Base-by-base conservation (phyloP, 2,113 vertebrate genomes). In the Acrocephalus arundinaceus region DNA sequence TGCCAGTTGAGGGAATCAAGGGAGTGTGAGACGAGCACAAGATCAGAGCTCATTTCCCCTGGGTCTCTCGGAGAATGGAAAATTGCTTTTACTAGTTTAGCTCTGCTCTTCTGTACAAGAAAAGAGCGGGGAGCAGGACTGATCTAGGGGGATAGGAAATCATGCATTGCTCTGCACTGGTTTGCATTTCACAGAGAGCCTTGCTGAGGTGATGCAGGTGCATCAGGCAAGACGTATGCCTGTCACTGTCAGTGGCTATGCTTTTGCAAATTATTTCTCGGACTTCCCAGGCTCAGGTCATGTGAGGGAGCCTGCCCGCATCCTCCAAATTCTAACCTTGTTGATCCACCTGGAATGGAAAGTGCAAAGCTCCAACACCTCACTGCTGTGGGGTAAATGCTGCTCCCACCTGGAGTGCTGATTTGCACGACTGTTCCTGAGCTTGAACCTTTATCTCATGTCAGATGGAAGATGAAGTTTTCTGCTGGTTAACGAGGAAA, bases 401-500 rank as follows among this genome's bases (percentile, higher is more conserved):
- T 85, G 83, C n/a, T 90, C 58, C 58, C 43, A 48, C 15, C 27
- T 15, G 20, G 24, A 65, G 33, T 35, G 39, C 33, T 41, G 83
- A 70, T 87, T 88, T 84, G 66, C 52, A 58, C 3, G 0, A 70
- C 66, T 58, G 61, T 91, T 92, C 67, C 80, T 83, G 88, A 94
- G 89, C 86, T 93, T 94, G 72, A 94, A 95, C 94, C 88, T 90
- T 90, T 77, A 86, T 75, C 66, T 51, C 85, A 54, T 2, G 25
- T 91, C 85, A 96, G 93, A 79, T 0, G 24, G 79, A 91, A 96
- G 95, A 95, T 96, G 63, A 89, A 94, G 79, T 93, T 98, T 90
- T 95, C 89, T 68, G 70, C 89, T 72, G 78, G 90, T 74, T 97
- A 96, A 97, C 87, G 27, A 96, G 97, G 85, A 97, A 93, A 96